Conservation (phyloP, 2,797 vertebrate genomes). For the Fratercula arctica region DNA sequence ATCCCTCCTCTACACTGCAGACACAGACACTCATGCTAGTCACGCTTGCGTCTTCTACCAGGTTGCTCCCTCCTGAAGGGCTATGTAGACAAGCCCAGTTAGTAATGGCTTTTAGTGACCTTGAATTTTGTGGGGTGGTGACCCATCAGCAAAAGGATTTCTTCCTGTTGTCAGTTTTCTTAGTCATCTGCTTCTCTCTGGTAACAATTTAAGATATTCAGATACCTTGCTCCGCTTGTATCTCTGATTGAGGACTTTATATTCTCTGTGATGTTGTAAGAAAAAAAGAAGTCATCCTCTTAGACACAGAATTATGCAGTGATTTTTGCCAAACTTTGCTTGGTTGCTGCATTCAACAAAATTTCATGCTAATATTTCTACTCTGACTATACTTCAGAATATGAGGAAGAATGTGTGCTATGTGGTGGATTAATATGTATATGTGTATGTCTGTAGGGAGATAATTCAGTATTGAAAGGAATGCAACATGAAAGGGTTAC, state of each 20-base stretch:
- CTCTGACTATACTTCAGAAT: not conserved
- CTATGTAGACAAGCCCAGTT: not conserved
- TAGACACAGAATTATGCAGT: not conserved
- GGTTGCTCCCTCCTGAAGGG: not conserved
- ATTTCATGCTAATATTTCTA: not conserved
- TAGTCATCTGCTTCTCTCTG: not conserved
- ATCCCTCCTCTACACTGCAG: not conserved
- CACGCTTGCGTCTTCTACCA: not conserved
- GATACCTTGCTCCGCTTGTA: not conserved
- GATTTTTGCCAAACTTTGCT: not conserved
- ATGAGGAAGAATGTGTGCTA: not conserved
- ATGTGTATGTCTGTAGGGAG: not conserved
- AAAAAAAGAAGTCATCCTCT: not conserved
- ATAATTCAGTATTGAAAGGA: not conserved
- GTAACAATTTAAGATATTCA: not conserved
- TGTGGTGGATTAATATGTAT: not conserved
- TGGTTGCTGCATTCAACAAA: not conserved
- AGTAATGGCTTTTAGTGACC: not conserved
- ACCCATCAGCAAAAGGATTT: not conserved
- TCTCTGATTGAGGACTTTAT: not conserved
- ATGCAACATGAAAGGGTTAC: not conserved
- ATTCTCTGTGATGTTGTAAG: not conserved
- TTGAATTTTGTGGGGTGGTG: not conserved
- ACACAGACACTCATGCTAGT: not conserved
- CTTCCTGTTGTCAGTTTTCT: not conserved